These are phyloP conservation scores for Hyalella azteca DNA, from an alignment of 2,888 invertebrate genomes.

Conservation along the genomic window DNA sequence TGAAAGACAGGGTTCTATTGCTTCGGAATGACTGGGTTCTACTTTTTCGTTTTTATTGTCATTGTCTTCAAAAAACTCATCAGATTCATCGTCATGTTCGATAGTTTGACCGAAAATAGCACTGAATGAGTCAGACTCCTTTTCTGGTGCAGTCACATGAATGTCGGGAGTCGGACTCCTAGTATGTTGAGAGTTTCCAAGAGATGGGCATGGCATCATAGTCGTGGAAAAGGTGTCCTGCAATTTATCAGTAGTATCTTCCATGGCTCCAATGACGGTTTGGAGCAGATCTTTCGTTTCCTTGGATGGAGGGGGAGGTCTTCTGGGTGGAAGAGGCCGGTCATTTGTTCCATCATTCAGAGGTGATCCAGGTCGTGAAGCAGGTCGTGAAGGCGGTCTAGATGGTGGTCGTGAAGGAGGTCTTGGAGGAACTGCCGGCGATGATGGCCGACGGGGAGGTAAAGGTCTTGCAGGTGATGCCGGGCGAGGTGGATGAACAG, in stretches of 20 bases:
- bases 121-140: conserved; percentile 55
- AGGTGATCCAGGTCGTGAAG: conserved; percentile 44
- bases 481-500: conserved; percentile 48
- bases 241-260: conserved; percentile 83
- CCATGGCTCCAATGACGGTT: conserved; percentile 86
- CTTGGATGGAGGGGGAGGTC: conserved; percentile 67
- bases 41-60: background rate
- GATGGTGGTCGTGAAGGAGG: conserved; percentile 41
- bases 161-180: conserved; percentile 57
- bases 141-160: conserved; percentile 52
- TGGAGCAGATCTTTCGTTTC: conserved; percentile 85
- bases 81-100: conserved; percentile 56
- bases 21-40: background rate
- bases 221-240: conserved; percentile 79
- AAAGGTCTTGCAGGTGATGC: conserved; percentile 60
- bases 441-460: conserved; percentile 65
- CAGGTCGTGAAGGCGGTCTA: conserved; percentile 46
- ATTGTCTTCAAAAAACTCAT: conserved; percentile 28
- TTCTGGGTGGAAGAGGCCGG: conserved; percentile 45
- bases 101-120: conserved; percentile 59
- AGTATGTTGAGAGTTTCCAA: conserved; percentile 73
- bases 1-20: conserved; percentile 54
- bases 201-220: conserved; percentile 84
- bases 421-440: conserved; percentile 68
- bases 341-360: conserved; percentile 43